phyloP scores from a whole-genome alignment of 2,888 invertebrate genomes.

The Eupithecia exiguata region DNA sequence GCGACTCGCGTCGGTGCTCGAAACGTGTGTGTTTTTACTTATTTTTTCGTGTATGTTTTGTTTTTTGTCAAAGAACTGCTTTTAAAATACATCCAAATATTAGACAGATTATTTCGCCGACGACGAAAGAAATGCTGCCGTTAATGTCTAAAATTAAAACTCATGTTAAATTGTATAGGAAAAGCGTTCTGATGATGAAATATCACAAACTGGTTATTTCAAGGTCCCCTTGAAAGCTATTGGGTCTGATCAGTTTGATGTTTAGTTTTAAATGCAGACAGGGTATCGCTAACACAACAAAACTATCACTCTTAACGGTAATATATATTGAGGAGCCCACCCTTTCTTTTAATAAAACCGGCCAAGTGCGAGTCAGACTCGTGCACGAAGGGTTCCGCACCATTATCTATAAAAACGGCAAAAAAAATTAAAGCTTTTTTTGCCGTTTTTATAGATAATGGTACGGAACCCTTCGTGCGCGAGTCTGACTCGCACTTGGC shows the following conservation, averaged over 20 bases:
- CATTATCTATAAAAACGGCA: too few relatives aligned
- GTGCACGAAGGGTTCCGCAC: too few relatives aligned
- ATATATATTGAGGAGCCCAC: not conserved
- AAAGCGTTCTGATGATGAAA: constrained; percentile 4
- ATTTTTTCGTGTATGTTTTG: constrained; percentile 13
- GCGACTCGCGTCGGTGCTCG: constrained; percentile 35
- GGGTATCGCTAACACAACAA: not conserved
- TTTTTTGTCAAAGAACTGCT: not conserved
- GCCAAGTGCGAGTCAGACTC: too few relatives aligned
- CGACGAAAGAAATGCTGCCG: not conserved
- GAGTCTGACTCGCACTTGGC: too few relatives aligned
- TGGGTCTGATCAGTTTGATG: not conserved
- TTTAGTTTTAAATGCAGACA: not conserved
- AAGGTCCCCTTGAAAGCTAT: constrained; percentile 1
- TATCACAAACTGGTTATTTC: not conserved
- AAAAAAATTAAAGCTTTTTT: too few relatives aligned
- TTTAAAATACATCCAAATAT: not conserved
- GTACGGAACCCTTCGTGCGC: too few relatives aligned
- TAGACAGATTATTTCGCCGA: not conserved
- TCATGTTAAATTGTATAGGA: not conserved
- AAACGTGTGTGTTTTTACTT: constrained; percentile 37
- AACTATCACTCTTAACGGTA: not conserved
- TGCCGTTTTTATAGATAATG: too few relatives aligned
- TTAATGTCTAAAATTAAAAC: not conserved
- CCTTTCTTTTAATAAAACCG: not conserved